These are phyloP conservation scores for Lepidothrix coronata DNA, from an alignment of 2,113 vertebrate species.

Conservation along the genomic window DNA sequence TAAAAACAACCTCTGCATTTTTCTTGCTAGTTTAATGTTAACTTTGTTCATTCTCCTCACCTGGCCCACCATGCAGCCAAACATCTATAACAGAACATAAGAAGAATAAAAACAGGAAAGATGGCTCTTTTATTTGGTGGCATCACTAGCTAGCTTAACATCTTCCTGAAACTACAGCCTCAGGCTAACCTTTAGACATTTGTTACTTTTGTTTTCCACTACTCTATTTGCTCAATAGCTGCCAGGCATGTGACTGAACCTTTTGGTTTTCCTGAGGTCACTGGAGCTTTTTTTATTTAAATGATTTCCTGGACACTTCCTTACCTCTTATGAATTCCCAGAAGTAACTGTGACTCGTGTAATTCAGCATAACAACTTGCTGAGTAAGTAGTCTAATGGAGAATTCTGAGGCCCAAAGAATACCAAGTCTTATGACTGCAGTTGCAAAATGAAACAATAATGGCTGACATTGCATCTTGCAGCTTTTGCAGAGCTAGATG, in stretches of 20 bases:
- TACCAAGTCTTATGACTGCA: neutral
- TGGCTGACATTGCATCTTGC: neutral
- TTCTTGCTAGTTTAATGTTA: neutral
- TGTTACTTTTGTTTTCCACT: neutral
- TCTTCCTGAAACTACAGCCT: neutral
- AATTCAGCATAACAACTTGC: neutral
- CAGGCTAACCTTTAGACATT: neutral
- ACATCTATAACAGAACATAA: neutral
- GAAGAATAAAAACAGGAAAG: neutral
- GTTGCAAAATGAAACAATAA: constrained; percentile 5
- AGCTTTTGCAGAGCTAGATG: neutral
- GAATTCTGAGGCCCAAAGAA: neutral
- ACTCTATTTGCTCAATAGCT: neutral
- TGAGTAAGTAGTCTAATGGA: constrained; percentile 8
- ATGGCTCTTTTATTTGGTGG: neutral
- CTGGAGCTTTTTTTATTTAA: neutral
- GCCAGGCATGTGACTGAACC: neutral
- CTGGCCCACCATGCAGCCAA: neutral
- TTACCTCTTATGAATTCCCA: constrained; percentile 6
- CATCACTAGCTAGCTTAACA: neutral
- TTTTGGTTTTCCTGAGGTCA: neutral
- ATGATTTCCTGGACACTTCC: constrained; percentile 9
- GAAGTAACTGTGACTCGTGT: neutral
- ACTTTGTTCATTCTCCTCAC: neutral
- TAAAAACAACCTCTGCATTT: neutral